Evolutionary conservation across 1,140 invertebrate species (phyloP), one percentile per base, ranked within the genome.

Genomic region (Drosophila bocqueti): DNA sequence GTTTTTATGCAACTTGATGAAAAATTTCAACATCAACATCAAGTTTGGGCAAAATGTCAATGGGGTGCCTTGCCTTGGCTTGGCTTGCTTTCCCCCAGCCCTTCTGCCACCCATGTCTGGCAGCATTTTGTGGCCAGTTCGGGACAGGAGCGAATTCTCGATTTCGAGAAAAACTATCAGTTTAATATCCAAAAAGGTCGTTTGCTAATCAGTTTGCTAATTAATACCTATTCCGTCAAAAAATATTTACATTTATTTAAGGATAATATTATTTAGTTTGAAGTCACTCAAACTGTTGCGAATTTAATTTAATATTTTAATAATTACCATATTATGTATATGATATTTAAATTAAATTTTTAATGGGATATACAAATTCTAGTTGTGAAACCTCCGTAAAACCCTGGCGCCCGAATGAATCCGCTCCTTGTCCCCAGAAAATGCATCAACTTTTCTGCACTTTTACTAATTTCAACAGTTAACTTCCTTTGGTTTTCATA

Each of bases 401-500:
- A 29, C 0, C 47, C n/a, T 36, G 4, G 4, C 34, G 36, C 45
- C 67, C 40, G 11, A 34, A 8, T 57, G 7, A 66, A 8, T 67
- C 47, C 83, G 83, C 58, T 69, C 52, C 83, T 15, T 54, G 26
- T 47, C 16, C 61, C 76, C 77, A 81, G 71, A 67, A 90, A 86
- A 90, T 92, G 86, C 76, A 87, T 87, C 83, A 92, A 92, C 90
- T 92, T 91, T 92, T 87, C 78, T 64, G 74, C 85, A 92, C 85
- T 92, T 92, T 92, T 86, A 90, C 90, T 92, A 92, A 92, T 92
- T 92, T 90, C 81, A 80, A 77, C 79, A 84, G 90, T 92, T 92
- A 92, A 92, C 90, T 92, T 92, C 90, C 90, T 92, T 92, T 90
- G 90, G 90, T 92, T 92, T 92, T 92, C 76, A 80, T 83, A 92